Evolutionary conservation across 2,113 vertebrate species (phyloP).

Genomic region (Hyperopisus bebe): DNA sequence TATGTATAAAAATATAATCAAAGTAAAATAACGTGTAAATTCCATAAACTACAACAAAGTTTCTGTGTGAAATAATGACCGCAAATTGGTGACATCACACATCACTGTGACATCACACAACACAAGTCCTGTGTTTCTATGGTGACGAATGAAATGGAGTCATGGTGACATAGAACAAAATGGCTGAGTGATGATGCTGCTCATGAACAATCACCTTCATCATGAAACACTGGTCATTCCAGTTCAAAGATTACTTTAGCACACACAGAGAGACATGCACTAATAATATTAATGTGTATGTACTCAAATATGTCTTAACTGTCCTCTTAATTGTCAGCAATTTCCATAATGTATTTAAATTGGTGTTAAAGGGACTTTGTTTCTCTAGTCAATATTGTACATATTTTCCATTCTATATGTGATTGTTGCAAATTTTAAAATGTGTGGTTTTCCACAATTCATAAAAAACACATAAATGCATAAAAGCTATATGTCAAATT

Average conservation of each 20-base stretch:
- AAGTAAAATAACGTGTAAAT: background rate
- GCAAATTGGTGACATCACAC: background rate
- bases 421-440: slow-evolving; percentile 86
- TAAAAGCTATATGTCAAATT: background rate
- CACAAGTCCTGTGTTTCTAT: background rate
- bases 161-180: slow-evolving; percentile 35
- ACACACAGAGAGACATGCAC: slow-evolving; percentile 78
- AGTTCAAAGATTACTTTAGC: slow-evolving; percentile 57
- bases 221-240: slow-evolving; percentile 26
- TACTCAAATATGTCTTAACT: slow-evolving; percentile 60
- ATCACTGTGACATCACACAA: background rate
- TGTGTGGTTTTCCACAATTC: slow-evolving; percentile 80
- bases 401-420: slow-evolving; percentile 92
- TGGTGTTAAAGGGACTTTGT: slow-evolving; percentile 99
- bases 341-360: slow-evolving; percentile 76
- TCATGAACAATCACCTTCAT: slow-evolving; percentile 1
- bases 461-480: slow-evolving; percentile 64
- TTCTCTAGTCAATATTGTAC: slow-evolving; percentile 70
- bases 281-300: slow-evolving; percentile 59
- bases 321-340: slow-evolving; percentile 58
- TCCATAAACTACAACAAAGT: background rate
- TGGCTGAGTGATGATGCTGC: background rate
- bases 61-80: background rate
- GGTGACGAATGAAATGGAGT: slow-evolving; percentile 15
- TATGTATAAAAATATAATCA: background rate